Percentiles rank a stretch among this genome's conserved stretches.
Conservation (phyloP, 2,113 vertebrate genomes). For the Xenopus laevis region DNA sequence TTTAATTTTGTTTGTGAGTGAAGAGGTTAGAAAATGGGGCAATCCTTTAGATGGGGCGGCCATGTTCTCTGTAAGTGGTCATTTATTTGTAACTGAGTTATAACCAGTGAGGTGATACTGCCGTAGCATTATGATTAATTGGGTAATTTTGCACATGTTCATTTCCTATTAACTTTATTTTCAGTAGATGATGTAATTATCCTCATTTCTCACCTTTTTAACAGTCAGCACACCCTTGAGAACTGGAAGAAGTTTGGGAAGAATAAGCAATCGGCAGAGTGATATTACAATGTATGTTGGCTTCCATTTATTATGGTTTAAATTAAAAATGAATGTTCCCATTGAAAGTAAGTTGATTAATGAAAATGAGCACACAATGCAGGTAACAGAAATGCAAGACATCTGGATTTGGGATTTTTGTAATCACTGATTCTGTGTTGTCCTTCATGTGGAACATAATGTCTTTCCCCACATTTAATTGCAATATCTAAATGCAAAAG, state of each 20-base stretch:
- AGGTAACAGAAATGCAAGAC: too few relatives aligned
- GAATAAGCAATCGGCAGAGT: constrained; percentile 1
- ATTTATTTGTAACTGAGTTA: constrained; percentile 32
- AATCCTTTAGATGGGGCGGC: constrained; percentile 10
- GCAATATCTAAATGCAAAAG: too few relatives aligned
- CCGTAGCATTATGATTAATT: constrained; percentile 28
- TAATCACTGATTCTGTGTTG: too few relatives aligned
- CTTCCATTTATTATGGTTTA: constrained; percentile 3
- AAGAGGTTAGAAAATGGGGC: constrained; percentile 23
- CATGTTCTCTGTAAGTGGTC: constrained; percentile 1
- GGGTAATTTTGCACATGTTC: constrained; percentile 23
- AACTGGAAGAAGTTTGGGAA: constrained; percentile 11
- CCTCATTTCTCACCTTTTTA: constrained; percentile 29
- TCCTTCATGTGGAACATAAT: too few relatives aligned
- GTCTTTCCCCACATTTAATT: too few relatives aligned
- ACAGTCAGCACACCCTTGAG: constrained; percentile 11
- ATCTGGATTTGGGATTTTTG: too few relatives aligned
- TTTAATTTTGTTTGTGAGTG: constrained; percentile 27
- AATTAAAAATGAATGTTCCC: constrained; percentile 10
- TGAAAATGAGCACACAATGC: not conserved
- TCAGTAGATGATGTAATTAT: constrained; percentile 31
- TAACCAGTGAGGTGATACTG: constrained; percentile 8
- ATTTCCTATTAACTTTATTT: constrained; percentile 15
- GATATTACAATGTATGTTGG: not conserved
- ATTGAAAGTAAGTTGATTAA: too few relatives aligned